Percentiles rank a stretch among this genome's conserved stretches.
Conservation (phyloP, 2,797 vertebrate species). For the Halcyon leucocephala region DNA sequence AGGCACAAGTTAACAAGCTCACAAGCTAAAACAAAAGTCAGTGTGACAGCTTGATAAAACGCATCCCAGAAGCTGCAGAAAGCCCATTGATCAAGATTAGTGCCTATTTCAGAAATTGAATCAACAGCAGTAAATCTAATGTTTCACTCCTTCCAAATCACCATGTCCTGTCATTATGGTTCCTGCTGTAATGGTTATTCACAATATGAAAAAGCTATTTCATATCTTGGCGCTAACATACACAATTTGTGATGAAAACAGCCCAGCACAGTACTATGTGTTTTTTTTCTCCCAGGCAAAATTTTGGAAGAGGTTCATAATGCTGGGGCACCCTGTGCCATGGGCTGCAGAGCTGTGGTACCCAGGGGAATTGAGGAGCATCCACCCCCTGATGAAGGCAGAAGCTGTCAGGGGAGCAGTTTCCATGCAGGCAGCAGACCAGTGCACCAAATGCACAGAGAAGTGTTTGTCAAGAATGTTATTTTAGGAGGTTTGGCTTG, state of each 20-base stretch:
- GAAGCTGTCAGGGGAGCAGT: neutral
- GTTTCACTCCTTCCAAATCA: slow-evolving; percentile 27
- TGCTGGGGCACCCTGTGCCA: neutral
- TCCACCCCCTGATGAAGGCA: neutral
- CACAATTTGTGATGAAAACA: neutral
- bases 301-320: neutral
- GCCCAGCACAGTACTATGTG: neutral
- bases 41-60: slow-evolving; percentile 38
- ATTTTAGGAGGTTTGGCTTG: slow-evolving; percentile 24
- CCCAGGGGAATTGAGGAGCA: neutral
- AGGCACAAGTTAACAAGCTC: neutral
- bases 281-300: neutral
- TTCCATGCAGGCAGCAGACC: neutral
- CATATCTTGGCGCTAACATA: neutral
- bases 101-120: slow-evolving; percentile 33
- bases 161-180: neutral
- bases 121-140: slow-evolving; percentile 55
- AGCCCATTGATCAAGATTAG: slow-evolving; percentile 54
- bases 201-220: neutral
- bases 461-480: neutral
- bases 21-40: neutral
- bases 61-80: neutral
- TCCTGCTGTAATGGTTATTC: neutral
- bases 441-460: neutral
- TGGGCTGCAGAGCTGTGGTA: neutral